Base-by-base conservation (phyloP, 2,888 invertebrate species). In the Calameuta pallipes region DNA sequence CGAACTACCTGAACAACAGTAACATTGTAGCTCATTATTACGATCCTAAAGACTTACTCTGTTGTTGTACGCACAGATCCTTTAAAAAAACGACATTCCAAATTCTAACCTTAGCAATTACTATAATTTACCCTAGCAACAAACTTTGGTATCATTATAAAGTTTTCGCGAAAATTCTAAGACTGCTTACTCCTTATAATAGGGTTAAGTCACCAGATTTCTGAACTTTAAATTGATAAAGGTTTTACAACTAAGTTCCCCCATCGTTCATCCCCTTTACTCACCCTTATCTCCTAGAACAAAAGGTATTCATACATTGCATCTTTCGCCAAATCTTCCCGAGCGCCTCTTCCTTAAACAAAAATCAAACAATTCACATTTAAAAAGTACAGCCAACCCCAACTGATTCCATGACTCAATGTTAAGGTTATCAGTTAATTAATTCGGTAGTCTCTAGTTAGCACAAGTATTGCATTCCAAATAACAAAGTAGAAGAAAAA, bases 211-310 rank as follows among this genome's bases (percentile, higher is more conserved):
- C 56, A 56, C 56, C 56, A 56, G 9, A 56, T 56, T 56, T 56
- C 23, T 56, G 56, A 56, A 56, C 23, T 56, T 56, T 56, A 56
- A 56, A 56, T 56, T 56, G 56, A 56, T 56, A 56, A 56, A 56
- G 56, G 56, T 56, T 23, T 56, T 15, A 56, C 56, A 56, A 56
- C 56, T 23, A 56, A 56, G 56, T 56, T 56, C 23, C 56, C 9
- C 56, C 56, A 23, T 56, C 56, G 56, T 23, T 56, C 56, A 56
- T 70, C n/a, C 73, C 79, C 79, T 78, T 74, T 78, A 79, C 82
- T 82, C 77, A 82, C 82, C 79, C 74, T 74, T 80, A 76, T 82
- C 78, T 70, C 74, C 70, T 75, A 77, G 78, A 79, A 78, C 78
- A 76, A 77, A 78, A 79, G 80, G 77, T 80, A 73, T 75, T 78